phyloP scores from a whole-genome alignment of 2,113 vertebrate species.

The Hemiscyllium ocellatum region DNA sequence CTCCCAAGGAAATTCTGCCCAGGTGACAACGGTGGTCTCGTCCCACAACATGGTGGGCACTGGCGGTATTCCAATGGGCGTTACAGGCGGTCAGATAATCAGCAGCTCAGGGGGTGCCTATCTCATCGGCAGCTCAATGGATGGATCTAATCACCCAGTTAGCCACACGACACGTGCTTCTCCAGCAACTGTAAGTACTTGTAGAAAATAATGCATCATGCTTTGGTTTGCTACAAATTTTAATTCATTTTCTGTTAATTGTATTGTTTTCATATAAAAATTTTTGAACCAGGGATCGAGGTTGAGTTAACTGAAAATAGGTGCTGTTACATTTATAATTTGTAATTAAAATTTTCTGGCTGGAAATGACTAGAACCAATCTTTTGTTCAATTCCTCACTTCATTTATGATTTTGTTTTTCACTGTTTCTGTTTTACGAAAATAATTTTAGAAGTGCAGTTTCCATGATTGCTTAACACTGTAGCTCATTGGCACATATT shows the following conservation, averaged over 20 bases:
- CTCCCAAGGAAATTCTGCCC: conserved; percentile 70
- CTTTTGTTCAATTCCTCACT: not conserved
- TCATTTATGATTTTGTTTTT: not conserved
- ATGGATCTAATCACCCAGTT: conserved; percentile 71
- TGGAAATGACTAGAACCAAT: not conserved
- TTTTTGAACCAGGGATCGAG: not conserved
- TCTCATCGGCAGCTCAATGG: conserved; percentile 72
- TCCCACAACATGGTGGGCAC: conserved; percentile 74
- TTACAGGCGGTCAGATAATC: conserved; percentile 71
- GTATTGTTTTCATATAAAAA: not conserved
- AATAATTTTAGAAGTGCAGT: not conserved
- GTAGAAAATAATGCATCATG: conserved; percentile 19
- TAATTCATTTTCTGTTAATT: not conserved
- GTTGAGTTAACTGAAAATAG: not conserved
- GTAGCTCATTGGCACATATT: not conserved
- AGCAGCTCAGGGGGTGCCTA: conserved; percentile 74
- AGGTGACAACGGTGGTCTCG: conserved; percentile 72
- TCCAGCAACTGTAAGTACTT: conserved; percentile 69
- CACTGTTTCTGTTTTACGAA: not conserved
- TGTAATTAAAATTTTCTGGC: not conserved
- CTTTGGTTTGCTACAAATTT: not conserved
- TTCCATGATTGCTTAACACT: not conserved
- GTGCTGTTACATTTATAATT: not conserved
- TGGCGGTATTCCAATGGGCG: conserved; percentile 73
- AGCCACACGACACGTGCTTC: conserved; percentile 71